These are phyloP conservation scores for Sparidentex hasta DNA, from an alignment of 2,797 vertebrate genomes.

Conservation along the genomic window DNA sequence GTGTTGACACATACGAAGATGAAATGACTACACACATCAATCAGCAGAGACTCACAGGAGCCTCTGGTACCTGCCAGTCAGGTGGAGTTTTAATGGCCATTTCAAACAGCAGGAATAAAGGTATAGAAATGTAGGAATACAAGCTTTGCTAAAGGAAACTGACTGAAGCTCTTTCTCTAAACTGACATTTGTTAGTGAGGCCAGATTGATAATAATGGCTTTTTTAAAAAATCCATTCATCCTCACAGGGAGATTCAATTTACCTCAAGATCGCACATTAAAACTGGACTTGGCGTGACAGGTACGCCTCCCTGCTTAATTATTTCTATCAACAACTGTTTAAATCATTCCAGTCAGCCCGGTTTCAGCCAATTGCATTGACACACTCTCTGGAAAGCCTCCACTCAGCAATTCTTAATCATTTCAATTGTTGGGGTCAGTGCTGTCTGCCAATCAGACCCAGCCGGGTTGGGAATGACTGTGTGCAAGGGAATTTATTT, in stretches of 20 bases:
- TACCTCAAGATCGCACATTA: slow-evolving; percentile 59
- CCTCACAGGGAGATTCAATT: slow-evolving; percentile 62
- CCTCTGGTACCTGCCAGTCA: slow-evolving; percentile 16
- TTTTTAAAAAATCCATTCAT: slow-evolving; percentile 46
- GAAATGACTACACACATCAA: slow-evolving; percentile 41
- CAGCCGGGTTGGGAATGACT: slow-evolving; percentile 28
- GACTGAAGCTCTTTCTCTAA: slow-evolving; percentile 24
- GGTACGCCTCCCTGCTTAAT: slow-evolving; percentile 46
- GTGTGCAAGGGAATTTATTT: slow-evolving; percentile 32
- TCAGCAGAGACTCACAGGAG: slow-evolving; percentile 28
- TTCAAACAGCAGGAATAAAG: slow-evolving; percentile 9
- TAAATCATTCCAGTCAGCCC: slow-evolving; percentile 61
- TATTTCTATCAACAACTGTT: slow-evolving; percentile 65
- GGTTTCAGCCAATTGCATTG: slow-evolving; percentile 56
- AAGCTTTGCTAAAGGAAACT: background rate
- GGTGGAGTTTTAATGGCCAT: slow-evolving; percentile 16
- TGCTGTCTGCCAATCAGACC: slow-evolving; percentile 48
- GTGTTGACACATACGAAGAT: slow-evolving; percentile 50
- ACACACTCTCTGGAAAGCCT: slow-evolving; percentile 57
- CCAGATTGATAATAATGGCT: slow-evolving; percentile 51
- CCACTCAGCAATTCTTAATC: slow-evolving; percentile 66
- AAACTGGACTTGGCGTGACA: slow-evolving; percentile 56
- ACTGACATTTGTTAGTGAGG: slow-evolving; percentile 19
- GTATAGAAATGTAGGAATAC: background rate
- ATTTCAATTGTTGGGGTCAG: slow-evolving; percentile 40